Evolutionary conservation across 1,140 invertebrate genomes (phyloP).

Genomic region (Saxidomus purpurata): DNA sequence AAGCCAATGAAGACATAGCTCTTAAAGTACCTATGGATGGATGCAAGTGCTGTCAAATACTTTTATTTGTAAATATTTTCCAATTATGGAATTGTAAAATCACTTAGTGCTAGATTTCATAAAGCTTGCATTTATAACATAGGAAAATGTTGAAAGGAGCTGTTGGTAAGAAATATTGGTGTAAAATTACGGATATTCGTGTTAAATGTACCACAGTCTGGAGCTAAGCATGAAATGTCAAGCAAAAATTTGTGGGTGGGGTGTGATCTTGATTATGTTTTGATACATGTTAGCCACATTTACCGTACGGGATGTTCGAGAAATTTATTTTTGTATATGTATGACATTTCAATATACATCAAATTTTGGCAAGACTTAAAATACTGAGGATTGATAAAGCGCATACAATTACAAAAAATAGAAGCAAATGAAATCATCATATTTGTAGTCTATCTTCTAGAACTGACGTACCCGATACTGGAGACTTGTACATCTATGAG

Average conservation of each 20-base stretch:
- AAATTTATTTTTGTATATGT: too few relatives aligned
- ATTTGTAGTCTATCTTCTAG: too few relatives aligned
- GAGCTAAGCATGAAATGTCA: background rate
- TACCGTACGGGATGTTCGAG: too few relatives aligned
- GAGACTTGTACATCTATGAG: too few relatives aligned
- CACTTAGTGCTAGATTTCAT: background rate
- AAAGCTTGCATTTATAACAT: background rate
- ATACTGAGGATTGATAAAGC: too few relatives aligned
- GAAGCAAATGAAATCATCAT: too few relatives aligned
- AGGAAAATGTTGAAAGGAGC: constrained; percentile 65
- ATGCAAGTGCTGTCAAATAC: constrained; percentile 53
- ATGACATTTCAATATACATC: too few relatives aligned
- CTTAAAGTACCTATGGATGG: background rate
- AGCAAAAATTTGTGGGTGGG: background rate
- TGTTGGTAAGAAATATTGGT: constrained; percentile 37
- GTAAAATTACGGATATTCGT: background rate
- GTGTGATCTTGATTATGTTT: too few relatives aligned
- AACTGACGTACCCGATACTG: too few relatives aligned
- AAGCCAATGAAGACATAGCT: constrained; percentile 12
- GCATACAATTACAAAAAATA: too few relatives aligned
- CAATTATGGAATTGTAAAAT: background rate
- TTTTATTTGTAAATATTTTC: background rate
- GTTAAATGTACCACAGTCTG: background rate
- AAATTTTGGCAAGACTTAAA: too few relatives aligned
- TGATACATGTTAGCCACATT: too few relatives aligned